Percentiles rank a stretch among this genome's conserved stretches.
Conservation (phyloP, 2,888 invertebrate species). For the Barypeithes pellucidus region DNA sequence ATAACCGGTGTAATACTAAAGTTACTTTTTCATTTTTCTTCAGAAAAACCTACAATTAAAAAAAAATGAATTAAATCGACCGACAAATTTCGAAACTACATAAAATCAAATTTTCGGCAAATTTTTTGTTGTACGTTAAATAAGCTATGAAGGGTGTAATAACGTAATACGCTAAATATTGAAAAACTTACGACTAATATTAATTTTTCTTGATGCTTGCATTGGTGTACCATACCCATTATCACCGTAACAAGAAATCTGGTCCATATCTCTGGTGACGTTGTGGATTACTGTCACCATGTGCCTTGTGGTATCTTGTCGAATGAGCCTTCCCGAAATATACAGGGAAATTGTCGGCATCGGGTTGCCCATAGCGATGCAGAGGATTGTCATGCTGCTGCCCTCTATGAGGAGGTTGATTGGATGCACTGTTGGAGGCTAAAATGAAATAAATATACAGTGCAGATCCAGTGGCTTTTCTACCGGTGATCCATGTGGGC, state of each 20-base stretch:
- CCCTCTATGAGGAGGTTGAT: slow-evolving; percentile 88
- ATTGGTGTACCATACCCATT: slow-evolving; percentile 91
- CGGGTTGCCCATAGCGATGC: slow-evolving; percentile 89
- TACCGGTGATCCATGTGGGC: too few relatives aligned
- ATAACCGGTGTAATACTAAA: too few relatives aligned
- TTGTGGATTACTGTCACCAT: slow-evolving; percentile 92
- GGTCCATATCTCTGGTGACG: slow-evolving; percentile 88
- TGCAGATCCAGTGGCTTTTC: too few relatives aligned
- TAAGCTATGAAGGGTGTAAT: too few relatives aligned
- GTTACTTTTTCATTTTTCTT: too few relatives aligned
- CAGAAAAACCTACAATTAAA: too few relatives aligned
- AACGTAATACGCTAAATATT: too few relatives aligned
- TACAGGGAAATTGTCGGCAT: slow-evolving; percentile 89
- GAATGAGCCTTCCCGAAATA: slow-evolving; percentile 84
- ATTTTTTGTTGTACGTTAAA: too few relatives aligned
- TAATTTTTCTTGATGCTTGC: slow-evolving; percentile 86
- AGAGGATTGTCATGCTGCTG: slow-evolving; percentile 88
- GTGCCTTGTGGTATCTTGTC: slow-evolving; percentile 86
- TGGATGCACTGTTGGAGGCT: slow-evolving; percentile 90
- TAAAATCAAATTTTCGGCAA: too few relatives aligned
- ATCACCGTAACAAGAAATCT: slow-evolving; percentile 90
- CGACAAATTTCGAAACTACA: too few relatives aligned
- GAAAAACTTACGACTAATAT: slow-evolving; percentile 89
- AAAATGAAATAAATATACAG: slow-evolving; percentile 56
- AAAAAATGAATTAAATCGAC: too few relatives aligned